These are phyloP conservation scores for Pseudoips prasinana DNA, from an alignment of 2,888 invertebrate genomes.

Conservation along the genomic window DNA sequence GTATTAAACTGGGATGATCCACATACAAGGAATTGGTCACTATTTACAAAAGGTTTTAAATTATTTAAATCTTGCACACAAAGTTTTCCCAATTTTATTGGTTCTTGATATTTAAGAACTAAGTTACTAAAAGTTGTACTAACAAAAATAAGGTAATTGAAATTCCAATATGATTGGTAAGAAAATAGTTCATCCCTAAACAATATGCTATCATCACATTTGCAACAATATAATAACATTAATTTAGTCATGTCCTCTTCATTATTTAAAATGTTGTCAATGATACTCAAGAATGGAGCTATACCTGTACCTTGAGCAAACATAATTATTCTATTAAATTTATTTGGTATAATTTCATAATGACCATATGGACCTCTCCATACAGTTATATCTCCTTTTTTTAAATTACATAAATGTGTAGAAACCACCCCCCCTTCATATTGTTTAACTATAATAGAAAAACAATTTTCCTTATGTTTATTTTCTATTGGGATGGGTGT, in stretches of 20 bases:
- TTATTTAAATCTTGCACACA: slow-evolving; percentile 47
- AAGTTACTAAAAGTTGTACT: slow-evolving; percentile 33
- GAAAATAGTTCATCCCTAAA: slow-evolving; percentile 83
- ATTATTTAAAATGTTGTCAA: slow-evolving; percentile 83
- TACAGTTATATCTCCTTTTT: slow-evolving; percentile 73
- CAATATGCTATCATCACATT: slow-evolving; percentile 78
- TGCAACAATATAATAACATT: slow-evolving; percentile 84
- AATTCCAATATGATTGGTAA: slow-evolving; percentile 87
- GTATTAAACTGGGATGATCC: slow-evolving; percentile 82
- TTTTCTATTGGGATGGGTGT: slow-evolving; percentile 54
- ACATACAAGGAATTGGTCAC: slow-evolving; percentile 81
- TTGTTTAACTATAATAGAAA: slow-evolving; percentile 84
- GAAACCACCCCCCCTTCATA: slow-evolving; percentile 83
- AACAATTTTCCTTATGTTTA: slow-evolving; percentile 41
- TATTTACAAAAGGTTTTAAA: slow-evolving; percentile 45
- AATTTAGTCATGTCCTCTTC: slow-evolving; percentile 86
- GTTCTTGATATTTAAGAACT: slow-evolving; percentile 76
- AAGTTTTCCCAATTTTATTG: slow-evolving; percentile 62
- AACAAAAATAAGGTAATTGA: slow-evolving; percentile 84
- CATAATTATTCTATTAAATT: slow-evolving; percentile 64
- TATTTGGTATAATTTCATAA: slow-evolving; percentile 68
- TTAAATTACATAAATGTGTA: slow-evolving; percentile 68
- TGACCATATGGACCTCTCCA: slow-evolving; percentile 89
- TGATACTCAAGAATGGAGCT: slow-evolving; percentile 85
- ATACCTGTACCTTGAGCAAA: slow-evolving; percentile 89